Percentiles rank a stretch among this genome's conserved stretches.
Conservation (phyloP, 1,140 invertebrate species). For the Microplitis demolitor region DNA sequence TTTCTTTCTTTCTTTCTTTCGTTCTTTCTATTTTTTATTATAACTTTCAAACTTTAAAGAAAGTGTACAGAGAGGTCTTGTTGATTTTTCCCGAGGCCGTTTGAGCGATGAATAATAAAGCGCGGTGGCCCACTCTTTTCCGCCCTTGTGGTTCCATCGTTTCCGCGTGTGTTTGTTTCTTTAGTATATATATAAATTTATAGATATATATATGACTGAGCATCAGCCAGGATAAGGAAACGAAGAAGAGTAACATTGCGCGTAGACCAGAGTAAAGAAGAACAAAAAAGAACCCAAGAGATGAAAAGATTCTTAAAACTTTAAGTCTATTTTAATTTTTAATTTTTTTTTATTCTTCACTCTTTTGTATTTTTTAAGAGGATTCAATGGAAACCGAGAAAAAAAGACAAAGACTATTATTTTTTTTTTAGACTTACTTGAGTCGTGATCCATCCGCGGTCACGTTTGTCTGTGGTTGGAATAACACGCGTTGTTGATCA, state of each 20-base stretch:
- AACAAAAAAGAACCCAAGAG: background rate
- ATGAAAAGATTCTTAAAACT: background rate
- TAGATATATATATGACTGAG: no score
- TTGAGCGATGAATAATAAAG: slow-evolving; percentile 28
- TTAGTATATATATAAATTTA: background rate
- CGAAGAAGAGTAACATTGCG: background rate
- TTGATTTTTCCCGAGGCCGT: slow-evolving; percentile 25
- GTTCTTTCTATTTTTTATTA: slow-evolving; percentile 1
- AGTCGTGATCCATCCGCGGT: slow-evolving; percentile 64
- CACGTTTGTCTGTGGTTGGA: slow-evolving; percentile 68
- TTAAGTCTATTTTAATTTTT: background rate
- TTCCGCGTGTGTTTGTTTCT: background rate
- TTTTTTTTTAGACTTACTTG: slow-evolving; percentile 57
- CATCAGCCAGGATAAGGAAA: background rate
- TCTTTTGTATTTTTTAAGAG: background rate
- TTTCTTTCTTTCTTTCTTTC: slow-evolving; percentile 2
- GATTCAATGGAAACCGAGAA: background rate
- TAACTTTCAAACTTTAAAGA: slow-evolving; percentile 21
- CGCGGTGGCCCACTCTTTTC: slow-evolving; percentile 17
- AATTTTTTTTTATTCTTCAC: background rate
- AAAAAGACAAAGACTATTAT: background rate
- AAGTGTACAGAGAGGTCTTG: slow-evolving; percentile 22
- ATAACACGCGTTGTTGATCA: slow-evolving; percentile 74
- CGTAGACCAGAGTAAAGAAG: no score
- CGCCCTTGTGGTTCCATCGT: background rate